A percentile compares a stretch with the other conserved stretches of the same genome.
phyloP scores from a whole-genome alignment of 2,888 invertebrate genomes.

The Agonopterix alstromeriana region DNA sequence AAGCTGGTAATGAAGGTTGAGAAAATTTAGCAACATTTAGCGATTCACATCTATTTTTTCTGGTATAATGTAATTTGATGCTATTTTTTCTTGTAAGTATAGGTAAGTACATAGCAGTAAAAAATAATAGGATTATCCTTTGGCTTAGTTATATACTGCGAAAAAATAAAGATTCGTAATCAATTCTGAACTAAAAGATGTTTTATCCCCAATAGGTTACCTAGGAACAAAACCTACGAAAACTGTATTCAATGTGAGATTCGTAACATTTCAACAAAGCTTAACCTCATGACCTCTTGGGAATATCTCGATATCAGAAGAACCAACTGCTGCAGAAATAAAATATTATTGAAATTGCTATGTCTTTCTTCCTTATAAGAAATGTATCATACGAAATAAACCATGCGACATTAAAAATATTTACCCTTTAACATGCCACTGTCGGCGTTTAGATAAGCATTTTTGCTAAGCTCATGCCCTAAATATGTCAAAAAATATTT shows the following conservation, averaged over 20 bases:
- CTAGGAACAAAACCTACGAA: no score
- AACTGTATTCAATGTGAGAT: not conserved
- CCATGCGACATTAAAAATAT: not conserved
- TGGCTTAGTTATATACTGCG: no score
- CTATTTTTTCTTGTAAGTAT: no score
- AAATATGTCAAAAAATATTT: conserved; percentile 8
- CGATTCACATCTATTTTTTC: no score
- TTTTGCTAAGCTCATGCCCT: conserved; percentile 6
- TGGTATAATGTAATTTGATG: no score
- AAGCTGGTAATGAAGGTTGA: no score
- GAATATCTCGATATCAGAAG: not conserved
- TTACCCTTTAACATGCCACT: not conserved
- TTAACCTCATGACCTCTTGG: not conserved
- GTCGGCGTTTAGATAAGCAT: conserved; percentile 3
- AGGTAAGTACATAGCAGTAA: no score
- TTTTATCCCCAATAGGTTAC: no score
- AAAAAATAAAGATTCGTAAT: no score
- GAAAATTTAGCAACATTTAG: no score
- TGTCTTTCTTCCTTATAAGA: not conserved
- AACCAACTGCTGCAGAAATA: not conserved
- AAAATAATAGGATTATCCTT: no score
- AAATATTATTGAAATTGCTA: conserved; percentile 1
- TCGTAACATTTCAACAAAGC: not conserved
- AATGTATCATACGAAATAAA: not conserved
- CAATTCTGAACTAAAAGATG: no score